Base-by-base conservation (phyloP, 2,113 vertebrate species). In the Lepidothrix coronata region DNA sequence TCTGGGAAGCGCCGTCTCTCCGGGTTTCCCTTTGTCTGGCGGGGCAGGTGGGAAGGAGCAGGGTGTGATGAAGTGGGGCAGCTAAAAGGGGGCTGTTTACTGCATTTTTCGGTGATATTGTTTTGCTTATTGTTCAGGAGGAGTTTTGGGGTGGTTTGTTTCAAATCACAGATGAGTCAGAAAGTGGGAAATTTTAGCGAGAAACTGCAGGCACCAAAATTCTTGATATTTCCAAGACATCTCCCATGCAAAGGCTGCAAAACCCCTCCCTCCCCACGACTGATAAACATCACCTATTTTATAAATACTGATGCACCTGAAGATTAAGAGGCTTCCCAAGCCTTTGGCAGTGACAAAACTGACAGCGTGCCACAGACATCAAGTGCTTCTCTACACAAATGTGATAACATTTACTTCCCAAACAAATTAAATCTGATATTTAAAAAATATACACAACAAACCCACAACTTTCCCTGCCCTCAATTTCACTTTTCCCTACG, bases 11-110 rank as follows among this genome's bases (percentile, higher is more conserved):
- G 83, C 73, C 24, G 63, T 22, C 75, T 63, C 58, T 58, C 91
- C 24, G 67, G 21, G 49, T 71, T 52, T 41, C 20, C 39, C 88
- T 96, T 96, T 97, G 96, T 97, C 43, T 14, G 63, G 62, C 88
- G 43, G 9, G 87, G 57, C 68, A 27, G 12, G 97, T 98, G 96
- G 98, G 98, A 97, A 97, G 98, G 94, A 94, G 86, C 90, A 92
- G 97, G 91, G 93, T 93, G 96, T 63, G 93, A 95, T 55, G 93
- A 54, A 95, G 93, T 51, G 85, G 93, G 31, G 95, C 75, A 91
- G 80, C 25, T 76, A 46, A 96, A 97, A 96, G 96, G 93, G 80
- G 80, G 63, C 77, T 95, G 94, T 95, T 98, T 94, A 93, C 75
- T 78, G 81, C 83, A 15, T 57, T 95, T 90, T 74, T 37, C 35